Evolutionary conservation across 2,888 invertebrate genomes (phyloP).

Genomic region (Stomorhina lunata): DNA sequence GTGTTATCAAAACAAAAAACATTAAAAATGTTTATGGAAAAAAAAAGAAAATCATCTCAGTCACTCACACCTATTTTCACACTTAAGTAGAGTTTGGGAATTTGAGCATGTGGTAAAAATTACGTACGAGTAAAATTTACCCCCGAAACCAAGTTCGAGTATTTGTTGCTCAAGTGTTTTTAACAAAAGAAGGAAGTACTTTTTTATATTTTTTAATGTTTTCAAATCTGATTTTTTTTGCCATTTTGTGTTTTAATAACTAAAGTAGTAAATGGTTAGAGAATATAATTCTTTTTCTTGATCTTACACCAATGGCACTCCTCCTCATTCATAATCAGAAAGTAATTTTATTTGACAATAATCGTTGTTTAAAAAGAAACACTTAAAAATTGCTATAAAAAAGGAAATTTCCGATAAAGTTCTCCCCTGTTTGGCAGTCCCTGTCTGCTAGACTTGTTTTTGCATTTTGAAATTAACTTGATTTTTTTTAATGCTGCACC

Average conservation of each 20-base stretch:
- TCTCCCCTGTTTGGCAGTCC: background rate
- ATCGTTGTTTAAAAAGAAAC: slow-evolving; percentile 17
- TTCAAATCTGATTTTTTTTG: slow-evolving; percentile 11
- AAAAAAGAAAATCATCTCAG: slow-evolving; percentile 30
- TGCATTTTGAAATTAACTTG: too few species aligned
- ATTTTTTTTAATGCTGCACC: slow-evolving; percentile 28
- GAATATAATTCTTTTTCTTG: slow-evolving; percentile 9
- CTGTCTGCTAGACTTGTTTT: too few species aligned
- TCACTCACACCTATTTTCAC: slow-evolving; percentile 54
- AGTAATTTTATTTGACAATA: background rate
- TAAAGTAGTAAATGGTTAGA: slow-evolving; percentile 49
- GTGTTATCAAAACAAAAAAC: slow-evolving; percentile 47
- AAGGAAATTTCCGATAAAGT: background rate
- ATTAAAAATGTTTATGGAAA: background rate
- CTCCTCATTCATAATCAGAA: too few species aligned
- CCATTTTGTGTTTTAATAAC: slow-evolving; percentile 52
- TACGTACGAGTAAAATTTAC: slow-evolving; percentile 75
- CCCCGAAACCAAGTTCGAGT: slow-evolving; percentile 70
- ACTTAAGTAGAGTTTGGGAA: slow-evolving; percentile 80
- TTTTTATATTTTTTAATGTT: slow-evolving; percentile 20
- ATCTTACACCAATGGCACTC: background rate
- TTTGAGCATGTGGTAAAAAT: slow-evolving; percentile 76
- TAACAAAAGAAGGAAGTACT: slow-evolving; percentile 21
- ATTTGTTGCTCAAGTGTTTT: slow-evolving; percentile 29
- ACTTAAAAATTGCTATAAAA: slow-evolving; percentile 15